Conservation (phyloP, 2,113 vertebrate species). For the Phainopepla nitens region DNA sequence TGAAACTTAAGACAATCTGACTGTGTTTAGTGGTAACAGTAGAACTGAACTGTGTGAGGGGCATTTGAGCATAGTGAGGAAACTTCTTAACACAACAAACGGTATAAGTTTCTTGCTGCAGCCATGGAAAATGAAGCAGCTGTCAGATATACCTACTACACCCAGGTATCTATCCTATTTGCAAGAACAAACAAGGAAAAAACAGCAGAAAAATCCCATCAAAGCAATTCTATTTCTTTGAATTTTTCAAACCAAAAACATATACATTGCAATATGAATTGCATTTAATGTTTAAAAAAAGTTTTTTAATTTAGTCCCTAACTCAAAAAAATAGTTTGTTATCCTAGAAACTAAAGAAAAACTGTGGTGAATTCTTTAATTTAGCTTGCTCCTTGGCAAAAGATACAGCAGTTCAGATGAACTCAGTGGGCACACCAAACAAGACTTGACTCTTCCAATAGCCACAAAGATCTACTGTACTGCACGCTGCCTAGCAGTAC, state of each 20-base stretch:
- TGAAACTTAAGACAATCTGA: neutral
- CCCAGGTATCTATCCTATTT: neutral
- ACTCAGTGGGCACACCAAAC: neutral
- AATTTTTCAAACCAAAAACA: neutral
- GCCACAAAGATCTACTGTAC: neutral
- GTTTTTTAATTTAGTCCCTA: neutral
- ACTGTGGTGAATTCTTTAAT: neutral
- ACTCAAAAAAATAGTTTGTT: neutral
- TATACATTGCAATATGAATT: neutral
- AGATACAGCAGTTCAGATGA: neutral
- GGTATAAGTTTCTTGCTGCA: neutral
- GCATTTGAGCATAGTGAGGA: neutral
- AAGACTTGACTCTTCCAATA: neutral
- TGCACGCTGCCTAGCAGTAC: neutral
- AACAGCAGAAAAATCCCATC: neutral
- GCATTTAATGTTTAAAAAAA: neutral
- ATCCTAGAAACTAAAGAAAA: neutral
- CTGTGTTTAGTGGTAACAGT: neutral
- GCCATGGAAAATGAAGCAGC: neutral
- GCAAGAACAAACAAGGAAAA: neutral
- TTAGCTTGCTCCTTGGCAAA: neutral
- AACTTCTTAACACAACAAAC: neutral
- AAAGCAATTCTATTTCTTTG: neutral
- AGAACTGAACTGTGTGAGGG: neutral
- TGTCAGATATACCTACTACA: neutral